Evolutionary conservation across 2,888 invertebrate genomes (phyloP), one percentile per base, ranked within the genome.

Genomic region (Criorhina ranunculi): DNA sequence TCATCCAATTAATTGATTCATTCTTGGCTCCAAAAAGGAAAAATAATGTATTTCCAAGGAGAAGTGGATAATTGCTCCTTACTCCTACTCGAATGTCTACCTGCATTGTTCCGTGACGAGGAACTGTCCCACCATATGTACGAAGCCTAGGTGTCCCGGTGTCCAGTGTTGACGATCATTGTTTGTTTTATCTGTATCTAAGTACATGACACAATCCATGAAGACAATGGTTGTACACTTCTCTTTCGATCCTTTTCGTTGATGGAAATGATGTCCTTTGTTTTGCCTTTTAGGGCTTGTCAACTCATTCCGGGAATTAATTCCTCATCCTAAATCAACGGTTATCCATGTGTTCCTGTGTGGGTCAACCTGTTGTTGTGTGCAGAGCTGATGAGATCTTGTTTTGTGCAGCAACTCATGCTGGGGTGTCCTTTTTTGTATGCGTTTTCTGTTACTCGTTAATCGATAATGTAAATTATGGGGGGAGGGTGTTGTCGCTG

Each of bases 261-360:
- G 67, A 62, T 72, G 35, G 70, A 51, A 67, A 62, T 73, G 53
- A 55, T 69, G 80, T 70, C 85, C 80, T 80, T 85, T 66, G 57
- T 66, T 51, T 69, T 37, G 15, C 29, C 29, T 46, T 19, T 37
- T 49, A 53, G 24, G 78, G 66, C 53, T 79, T 85, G 80, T 80
- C 85, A 85, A 85, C 85, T 64, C 46, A 85, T 85, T 79, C 85
- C 64, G 53, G 66, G 85, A 80, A 80, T 62, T 80, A 79, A 62
- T 76, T 80, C 64, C 69, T 59, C 73, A 64, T 72, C 35, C 37
- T n/a, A 53, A 66, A 8, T 37, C 70, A 78, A 82, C 82, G 78
- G 82, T 72, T 82, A 59, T 64, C 40, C 37, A 53, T 31, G 15
- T 53, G 51, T 51, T 42, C 29, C 29, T 62, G 29, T 12, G 67